These are phyloP conservation scores for Suncus etruscus DNA, from an alignment of 2,113 vertebrate species.

Conservation along the genomic window DNA sequence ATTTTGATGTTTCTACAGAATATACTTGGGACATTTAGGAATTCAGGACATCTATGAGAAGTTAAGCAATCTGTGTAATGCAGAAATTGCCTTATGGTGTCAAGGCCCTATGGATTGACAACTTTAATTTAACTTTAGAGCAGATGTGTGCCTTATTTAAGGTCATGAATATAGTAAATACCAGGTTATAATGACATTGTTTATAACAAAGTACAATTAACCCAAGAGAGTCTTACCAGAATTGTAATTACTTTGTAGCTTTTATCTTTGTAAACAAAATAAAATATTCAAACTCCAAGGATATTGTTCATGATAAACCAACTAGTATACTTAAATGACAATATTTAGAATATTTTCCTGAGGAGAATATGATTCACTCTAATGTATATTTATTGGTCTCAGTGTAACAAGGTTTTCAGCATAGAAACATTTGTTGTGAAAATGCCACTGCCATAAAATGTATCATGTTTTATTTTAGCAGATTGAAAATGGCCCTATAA, in stretches of 20 bases:
- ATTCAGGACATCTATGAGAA: background rate
- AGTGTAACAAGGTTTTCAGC: slow-evolving; percentile 41
- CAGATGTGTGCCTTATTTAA: background rate
- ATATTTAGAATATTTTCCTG: slow-evolving; percentile 55
- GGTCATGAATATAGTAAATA: background rate
- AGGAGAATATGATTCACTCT: slow-evolving; percentile 41
- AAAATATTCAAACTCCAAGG: background rate
- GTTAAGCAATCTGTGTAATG: background rate
- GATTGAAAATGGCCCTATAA: background rate
- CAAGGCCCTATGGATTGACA: background rate
- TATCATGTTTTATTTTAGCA: slow-evolving; percentile 45
- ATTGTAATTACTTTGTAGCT: background rate
- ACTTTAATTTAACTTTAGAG: background rate
- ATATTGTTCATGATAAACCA: slow-evolving; percentile 18
- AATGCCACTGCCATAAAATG: slow-evolving; percentile 56
- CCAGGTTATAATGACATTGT: background rate
- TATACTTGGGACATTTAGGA: accelerated
- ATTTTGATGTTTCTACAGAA: background rate
- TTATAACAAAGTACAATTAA: slow-evolving; percentile 5
- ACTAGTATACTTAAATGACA: background rate
- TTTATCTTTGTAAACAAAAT: slow-evolving; percentile 43
- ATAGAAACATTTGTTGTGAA: slow-evolving; percentile 34
- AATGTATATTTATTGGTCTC: slow-evolving; percentile 58
- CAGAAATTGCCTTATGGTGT: background rate
- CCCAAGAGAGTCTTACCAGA: background rate